Percentiles rank a stretch among this genome's conserved stretches.
These are phyloP conservation scores for Enteromius afrohamiltoni DNA, from an alignment of 2,797 vertebrate species.

Conservation along the genomic window DNA sequence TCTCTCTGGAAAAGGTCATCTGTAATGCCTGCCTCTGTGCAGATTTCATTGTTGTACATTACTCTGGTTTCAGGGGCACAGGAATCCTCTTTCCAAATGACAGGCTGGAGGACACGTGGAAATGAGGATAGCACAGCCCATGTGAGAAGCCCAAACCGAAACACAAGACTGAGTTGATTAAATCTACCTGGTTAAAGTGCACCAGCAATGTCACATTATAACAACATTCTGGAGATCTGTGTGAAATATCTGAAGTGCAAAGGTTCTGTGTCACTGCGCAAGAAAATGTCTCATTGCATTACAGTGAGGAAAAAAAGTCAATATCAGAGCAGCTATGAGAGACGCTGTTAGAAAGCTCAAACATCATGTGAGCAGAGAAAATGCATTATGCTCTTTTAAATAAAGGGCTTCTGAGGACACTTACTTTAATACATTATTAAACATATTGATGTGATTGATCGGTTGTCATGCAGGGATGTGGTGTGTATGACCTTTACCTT, in stretches of 20 bases:
- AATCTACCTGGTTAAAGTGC: neutral
- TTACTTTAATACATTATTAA: neutral
- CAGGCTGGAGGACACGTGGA: neutral
- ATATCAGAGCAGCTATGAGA: neutral
- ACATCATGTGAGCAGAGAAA: neutral
- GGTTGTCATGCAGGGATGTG: neutral
- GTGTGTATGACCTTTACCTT: neutral
- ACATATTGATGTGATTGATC: constrained; percentile 14
- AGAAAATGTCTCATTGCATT: constrained; percentile 14
- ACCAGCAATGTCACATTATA: neutral
- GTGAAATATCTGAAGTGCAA: neutral
- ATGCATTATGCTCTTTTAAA: neutral
- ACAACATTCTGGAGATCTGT: neutral
- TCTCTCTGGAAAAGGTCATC: constrained; percentile 3
- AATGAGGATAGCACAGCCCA: neutral
- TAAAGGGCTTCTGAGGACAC: neutral
- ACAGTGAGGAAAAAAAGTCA: neutral
- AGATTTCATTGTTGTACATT: neutral
- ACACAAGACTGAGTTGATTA: neutral
- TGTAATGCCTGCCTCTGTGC: neutral
- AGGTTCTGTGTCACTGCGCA: neutral
- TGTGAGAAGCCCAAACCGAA: neutral
- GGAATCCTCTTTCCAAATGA: neutral
- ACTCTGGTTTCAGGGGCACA: neutral
- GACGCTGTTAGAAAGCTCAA: neutral